These are phyloP conservation scores for Campylomormyrus tamandua DNA, from an alignment of 2,113 vertebrate genomes.

Conservation along the genomic window DNA sequence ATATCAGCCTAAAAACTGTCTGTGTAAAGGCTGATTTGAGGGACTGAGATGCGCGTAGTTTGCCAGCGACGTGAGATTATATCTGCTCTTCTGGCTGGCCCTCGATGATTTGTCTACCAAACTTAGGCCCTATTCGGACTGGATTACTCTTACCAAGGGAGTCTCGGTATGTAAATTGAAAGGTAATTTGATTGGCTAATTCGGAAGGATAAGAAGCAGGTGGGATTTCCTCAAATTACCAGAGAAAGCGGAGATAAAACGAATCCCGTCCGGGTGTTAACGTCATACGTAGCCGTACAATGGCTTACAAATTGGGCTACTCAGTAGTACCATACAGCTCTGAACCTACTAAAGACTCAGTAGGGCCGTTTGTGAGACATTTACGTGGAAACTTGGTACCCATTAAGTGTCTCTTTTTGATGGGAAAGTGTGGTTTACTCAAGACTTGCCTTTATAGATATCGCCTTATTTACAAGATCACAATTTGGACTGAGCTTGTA, in stretches of 20 bases:
- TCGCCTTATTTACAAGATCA: not conserved
- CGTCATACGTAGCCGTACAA: not conserved
- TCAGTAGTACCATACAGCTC: not conserved
- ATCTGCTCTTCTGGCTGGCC: not conserved
- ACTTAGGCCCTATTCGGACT: not conserved
- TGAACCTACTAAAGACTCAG: not conserved
- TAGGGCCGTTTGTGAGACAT: not conserved
- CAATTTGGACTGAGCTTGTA: not conserved
- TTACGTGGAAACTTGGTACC: not conserved
- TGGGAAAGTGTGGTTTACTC: not conserved
- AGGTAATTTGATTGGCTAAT: not conserved
- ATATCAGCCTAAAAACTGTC: not conserved
- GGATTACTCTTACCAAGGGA: not conserved
- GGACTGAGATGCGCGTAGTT: not conserved
- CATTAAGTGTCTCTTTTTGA: not conserved
- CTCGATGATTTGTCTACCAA: not conserved
- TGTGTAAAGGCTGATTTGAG: not conserved
- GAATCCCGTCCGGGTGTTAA: not conserved
- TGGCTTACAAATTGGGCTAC: not conserved
- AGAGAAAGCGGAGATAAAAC: not conserved
- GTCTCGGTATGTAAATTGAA: not conserved
- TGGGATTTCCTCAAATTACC: not conserved
- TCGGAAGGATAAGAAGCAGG: not conserved
- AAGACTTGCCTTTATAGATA: not conserved
- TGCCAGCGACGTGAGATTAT: not conserved